Evolutionary conservation across 2,797 vertebrate genomes (phyloP).

Genomic region (Chrysolophus pictus): DNA sequence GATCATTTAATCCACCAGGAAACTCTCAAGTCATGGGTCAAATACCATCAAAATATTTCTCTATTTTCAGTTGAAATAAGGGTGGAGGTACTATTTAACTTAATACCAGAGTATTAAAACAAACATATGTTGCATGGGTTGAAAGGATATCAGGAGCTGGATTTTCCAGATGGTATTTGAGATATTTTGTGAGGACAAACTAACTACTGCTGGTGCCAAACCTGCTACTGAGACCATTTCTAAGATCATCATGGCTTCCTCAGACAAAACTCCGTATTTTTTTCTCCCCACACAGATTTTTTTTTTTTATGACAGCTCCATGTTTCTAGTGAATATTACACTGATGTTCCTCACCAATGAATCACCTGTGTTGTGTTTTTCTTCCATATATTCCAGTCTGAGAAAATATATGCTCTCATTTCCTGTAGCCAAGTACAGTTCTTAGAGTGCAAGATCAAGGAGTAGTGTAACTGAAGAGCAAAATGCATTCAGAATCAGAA

Average conservation of each 20-base stretch:
- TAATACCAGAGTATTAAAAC: too few relatives aligned
- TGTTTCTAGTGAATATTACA: not conserved
- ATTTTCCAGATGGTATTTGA: not conserved
- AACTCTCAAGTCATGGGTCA: not conserved
- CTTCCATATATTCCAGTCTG: not conserved
- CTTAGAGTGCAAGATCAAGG: not conserved
- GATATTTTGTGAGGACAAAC: not conserved
- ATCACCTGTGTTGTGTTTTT: not conserved
- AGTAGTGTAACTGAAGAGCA: not conserved
- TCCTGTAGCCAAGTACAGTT: not conserved
- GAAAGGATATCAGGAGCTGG: not conserved
- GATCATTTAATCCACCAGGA: too few relatives aligned
- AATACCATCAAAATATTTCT: not conserved
- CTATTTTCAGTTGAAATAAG: rapidly evolving
- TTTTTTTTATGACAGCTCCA: not conserved
- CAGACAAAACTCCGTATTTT: not conserved
- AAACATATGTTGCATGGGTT: not conserved
- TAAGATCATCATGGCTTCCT: not conserved
- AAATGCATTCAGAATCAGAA: not conserved
- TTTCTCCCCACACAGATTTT: not conserved
- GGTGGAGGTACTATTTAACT: not conserved
- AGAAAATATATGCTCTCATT: not conserved
- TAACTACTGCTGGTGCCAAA: not conserved
- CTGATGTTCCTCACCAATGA: not conserved
- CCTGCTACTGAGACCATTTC: not conserved